Conservation (phyloP, 2,888 invertebrate genomes). For the Rosalia funebris region DNA sequence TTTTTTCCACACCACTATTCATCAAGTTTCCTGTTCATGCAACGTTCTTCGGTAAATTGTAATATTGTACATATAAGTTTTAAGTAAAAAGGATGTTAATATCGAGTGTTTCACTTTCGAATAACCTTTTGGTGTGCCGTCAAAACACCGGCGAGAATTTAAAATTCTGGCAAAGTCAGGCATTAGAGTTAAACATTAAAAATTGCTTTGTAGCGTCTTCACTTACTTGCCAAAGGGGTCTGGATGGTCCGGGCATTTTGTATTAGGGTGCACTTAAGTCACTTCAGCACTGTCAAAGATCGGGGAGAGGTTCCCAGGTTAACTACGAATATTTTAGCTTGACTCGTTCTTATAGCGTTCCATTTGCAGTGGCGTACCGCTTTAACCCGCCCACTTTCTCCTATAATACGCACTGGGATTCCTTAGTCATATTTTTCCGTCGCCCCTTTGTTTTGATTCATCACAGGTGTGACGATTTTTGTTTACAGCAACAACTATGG, state of each 20-base stretch:
- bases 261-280: conserved; percentile 42
- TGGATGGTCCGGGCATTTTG: conserved; percentile 75
- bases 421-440: conserved; percentile 47
- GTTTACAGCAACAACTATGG: conserved; percentile 3
- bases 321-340: conserved; percentile 54
- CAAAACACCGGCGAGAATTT: too few relatives aligned
- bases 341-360: conserved; percentile 58
- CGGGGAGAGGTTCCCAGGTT: conserved; percentile 51
- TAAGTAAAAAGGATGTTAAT: conserved; percentile 15
- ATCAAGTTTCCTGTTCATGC: conserved; percentile 3
- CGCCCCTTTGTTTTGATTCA: conserved; percentile 31
- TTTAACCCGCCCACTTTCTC: conserved; percentile 48
- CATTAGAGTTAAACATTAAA: too few relatives aligned
- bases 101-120: too few relatives aligned
- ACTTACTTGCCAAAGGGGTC: conserved; percentile 79
- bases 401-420: conserved; percentile 47
- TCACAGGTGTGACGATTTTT: conserved; percentile 26
- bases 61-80: conserved; percentile 16
- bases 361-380: conserved; percentile 56
- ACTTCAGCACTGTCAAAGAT: conserved; percentile 50
- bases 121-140: too few relatives aligned
- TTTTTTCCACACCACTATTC: conserved; percentile 22
- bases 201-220: too few relatives aligned
- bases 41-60: conserved; percentile 10
- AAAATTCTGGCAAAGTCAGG: too few relatives aligned